These are phyloP conservation scores for Neocloeon triangulifer DNA, from an alignment of 1,140 invertebrate species.

Conservation along the genomic window DNA sequence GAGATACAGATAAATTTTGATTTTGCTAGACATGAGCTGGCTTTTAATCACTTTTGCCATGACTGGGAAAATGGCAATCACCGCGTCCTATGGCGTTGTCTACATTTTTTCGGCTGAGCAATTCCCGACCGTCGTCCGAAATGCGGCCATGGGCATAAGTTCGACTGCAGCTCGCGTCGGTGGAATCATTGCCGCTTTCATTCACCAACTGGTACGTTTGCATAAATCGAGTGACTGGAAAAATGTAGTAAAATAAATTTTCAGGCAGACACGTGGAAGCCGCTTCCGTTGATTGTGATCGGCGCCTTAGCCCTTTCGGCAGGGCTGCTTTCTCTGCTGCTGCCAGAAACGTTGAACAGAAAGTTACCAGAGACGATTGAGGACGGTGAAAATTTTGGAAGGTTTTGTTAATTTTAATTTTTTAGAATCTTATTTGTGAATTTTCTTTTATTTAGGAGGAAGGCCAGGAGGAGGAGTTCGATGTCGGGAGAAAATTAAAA, in stretches of 20 bases:
- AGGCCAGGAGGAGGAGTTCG: no score
- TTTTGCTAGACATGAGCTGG: slow-evolving; percentile 27
- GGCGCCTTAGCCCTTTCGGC: slow-evolving; percentile 35
- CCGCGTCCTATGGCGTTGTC: slow-evolving; percentile 53
- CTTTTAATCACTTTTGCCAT: slow-evolving; percentile 44
- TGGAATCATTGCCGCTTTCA: slow-evolving; percentile 48
- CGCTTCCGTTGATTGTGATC: slow-evolving; percentile 48
- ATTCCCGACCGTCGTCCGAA: slow-evolving; percentile 62
- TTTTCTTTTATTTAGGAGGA: no score
- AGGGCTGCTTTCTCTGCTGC: slow-evolving; percentile 36
- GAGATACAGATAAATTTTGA: slow-evolving; percentile 7
- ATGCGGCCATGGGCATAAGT: slow-evolving; percentile 49
- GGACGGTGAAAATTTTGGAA: slow-evolving; percentile 45
- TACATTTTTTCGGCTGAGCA: slow-evolving; percentile 65
- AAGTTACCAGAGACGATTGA: slow-evolving; percentile 49
- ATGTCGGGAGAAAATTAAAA: no score
- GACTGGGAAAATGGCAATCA: slow-evolving; percentile 62
- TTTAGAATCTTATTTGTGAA: no score
- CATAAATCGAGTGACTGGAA: neutral
- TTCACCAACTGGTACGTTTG: slow-evolving; percentile 19
- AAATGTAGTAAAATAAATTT: slow-evolving; percentile 9
- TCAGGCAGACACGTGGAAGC: slow-evolving; percentile 30
- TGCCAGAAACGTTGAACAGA: slow-evolving; percentile 54
- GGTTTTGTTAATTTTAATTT: no score
- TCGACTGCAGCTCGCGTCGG: slow-evolving; percentile 56